These are phyloP conservation scores for Laticauda laticaudata DNA, from an alignment of 2,113 vertebrate species.

Conservation along the genomic window DNA sequence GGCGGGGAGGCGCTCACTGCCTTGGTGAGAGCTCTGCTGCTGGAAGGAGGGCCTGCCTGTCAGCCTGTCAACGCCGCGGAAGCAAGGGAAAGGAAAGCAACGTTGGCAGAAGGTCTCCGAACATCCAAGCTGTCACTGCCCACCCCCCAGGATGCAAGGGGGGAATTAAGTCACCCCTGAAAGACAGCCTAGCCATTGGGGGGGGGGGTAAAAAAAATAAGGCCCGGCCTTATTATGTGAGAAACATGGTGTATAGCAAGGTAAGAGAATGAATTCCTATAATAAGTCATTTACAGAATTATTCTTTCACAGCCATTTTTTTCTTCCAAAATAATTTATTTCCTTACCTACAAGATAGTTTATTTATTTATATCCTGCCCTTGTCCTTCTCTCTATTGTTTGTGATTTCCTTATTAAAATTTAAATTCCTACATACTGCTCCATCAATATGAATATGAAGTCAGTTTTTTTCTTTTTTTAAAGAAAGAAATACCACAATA, in stretches of 20 bases:
- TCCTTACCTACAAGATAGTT: background rate
- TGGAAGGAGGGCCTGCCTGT: too few species aligned
- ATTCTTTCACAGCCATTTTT: background rate
- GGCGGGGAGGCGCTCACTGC: too few species aligned
- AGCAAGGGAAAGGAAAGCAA: too few species aligned
- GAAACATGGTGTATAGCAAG: background rate
- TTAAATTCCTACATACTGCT: background rate
- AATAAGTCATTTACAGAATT: rapidly evolving
- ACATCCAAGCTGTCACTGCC: too few species aligned
- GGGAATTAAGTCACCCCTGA: too few species aligned
- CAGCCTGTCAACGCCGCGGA: too few species aligned
- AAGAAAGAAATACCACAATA: background rate
- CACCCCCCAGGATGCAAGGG: too few species aligned
- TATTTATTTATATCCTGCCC: background rate
- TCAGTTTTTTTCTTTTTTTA: background rate
- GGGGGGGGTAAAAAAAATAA: too few species aligned
- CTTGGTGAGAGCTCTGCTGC: too few species aligned
- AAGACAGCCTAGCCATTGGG: too few species aligned
- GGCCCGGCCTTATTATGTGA: too few species aligned
- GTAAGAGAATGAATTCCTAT: slow-evolving; percentile 1
- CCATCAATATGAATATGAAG: background rate
- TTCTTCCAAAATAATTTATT: background rate
- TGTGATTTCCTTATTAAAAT: background rate
- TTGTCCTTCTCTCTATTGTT: background rate
- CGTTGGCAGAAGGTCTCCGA: too few species aligned